A percentile compares a stretch with the other conserved stretches of the same genome.
Evolutionary conservation across 2,113 vertebrate genomes (phyloP).

Genomic region (Apteryx mantelli): DNA sequence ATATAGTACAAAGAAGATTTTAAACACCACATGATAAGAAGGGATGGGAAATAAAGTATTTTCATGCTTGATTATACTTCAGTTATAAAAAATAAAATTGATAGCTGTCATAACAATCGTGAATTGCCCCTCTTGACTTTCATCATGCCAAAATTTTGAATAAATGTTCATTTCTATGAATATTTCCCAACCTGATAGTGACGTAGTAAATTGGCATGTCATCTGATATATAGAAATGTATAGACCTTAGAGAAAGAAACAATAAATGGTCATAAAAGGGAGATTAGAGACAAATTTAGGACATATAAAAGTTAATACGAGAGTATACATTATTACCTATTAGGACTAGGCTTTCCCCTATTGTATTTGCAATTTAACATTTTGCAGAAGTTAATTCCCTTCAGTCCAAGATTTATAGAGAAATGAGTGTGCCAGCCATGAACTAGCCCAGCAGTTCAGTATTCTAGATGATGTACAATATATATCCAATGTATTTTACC

Average conservation of each 20-base stretch:
- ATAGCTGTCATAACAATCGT: neutral
- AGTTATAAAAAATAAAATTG: neutral
- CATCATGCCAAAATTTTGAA: rapidly evolving
- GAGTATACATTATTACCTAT: neutral
- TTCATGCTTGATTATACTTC: neutral
- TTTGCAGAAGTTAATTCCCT: neutral
- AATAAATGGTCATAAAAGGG: neutral
- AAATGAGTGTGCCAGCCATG: neutral
- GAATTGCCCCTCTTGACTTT: neutral
- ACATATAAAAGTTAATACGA: neutral
- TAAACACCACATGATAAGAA: neutral
- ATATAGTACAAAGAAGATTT: neutral
- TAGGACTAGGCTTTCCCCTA: neutral
- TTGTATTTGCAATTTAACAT: neutral
- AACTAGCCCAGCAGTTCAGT: neutral
- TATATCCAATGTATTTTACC: neutral
- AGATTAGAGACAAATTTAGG: neutral
- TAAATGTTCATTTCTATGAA: neutral
- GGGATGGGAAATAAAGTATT: neutral
- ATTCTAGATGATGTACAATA: neutral
- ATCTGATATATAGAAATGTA: neutral
- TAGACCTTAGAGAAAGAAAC: neutral
- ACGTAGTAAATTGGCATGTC: rapidly evolving
- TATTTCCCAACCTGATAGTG: neutral
- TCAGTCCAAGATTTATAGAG: neutral